Conservation (phyloP, 2,113 vertebrate species). For the Lontra canadensis region DNA sequence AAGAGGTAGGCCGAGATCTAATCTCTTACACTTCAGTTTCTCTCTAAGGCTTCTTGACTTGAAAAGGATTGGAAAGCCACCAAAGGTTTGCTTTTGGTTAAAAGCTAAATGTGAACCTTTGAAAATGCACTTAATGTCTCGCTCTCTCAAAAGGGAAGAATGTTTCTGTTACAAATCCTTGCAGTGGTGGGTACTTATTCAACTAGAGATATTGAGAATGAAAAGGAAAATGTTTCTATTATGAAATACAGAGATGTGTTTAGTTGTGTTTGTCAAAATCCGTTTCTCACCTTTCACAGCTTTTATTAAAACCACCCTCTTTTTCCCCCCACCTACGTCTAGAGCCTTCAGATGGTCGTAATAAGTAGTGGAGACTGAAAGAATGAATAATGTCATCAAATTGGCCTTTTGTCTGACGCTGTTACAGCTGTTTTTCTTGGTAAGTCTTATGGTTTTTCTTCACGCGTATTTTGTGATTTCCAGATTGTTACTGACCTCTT, state of each 20-base stretch:
- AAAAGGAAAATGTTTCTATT: slow-evolving; percentile 15
- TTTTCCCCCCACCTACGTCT: not conserved
- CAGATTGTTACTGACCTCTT: slow-evolving; percentile 9
- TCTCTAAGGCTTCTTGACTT: slow-evolving; percentile 53
- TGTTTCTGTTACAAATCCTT: slow-evolving; percentile 23
- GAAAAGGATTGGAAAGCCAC: slow-evolving; percentile 64
- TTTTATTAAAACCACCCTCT: not conserved
- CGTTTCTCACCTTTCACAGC: not conserved
- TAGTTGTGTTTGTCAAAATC: not conserved
- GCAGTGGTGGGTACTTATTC: not conserved
- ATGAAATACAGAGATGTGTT: not conserved
- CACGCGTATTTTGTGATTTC: slow-evolving; percentile 43
- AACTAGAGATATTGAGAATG: slow-evolving; percentile 27
- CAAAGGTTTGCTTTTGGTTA: slow-evolving; percentile 53
- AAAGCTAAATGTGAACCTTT: slow-evolving; percentile 56
- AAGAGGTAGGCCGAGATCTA: slow-evolving; percentile 71
- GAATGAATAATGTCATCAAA: slow-evolving; percentile 66
- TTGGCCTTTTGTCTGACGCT: slow-evolving; percentile 39
- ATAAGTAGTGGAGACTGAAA: slow-evolving; percentile 58
- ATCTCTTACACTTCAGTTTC: slow-evolving; percentile 63
- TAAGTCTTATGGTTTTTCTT: slow-evolving; percentile 81
- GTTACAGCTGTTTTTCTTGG: slow-evolving; percentile 67
- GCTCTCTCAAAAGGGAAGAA: slow-evolving; percentile 6
- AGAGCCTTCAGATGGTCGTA: slow-evolving; percentile 51
- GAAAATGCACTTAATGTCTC: slow-evolving; percentile 47